A percentile compares a stretch with the other conserved stretches of the same genome.
These are phyloP conservation scores for Drosophila bocki DNA, from an alignment of 1,140 invertebrate genomes.

Conservation along the genomic window DNA sequence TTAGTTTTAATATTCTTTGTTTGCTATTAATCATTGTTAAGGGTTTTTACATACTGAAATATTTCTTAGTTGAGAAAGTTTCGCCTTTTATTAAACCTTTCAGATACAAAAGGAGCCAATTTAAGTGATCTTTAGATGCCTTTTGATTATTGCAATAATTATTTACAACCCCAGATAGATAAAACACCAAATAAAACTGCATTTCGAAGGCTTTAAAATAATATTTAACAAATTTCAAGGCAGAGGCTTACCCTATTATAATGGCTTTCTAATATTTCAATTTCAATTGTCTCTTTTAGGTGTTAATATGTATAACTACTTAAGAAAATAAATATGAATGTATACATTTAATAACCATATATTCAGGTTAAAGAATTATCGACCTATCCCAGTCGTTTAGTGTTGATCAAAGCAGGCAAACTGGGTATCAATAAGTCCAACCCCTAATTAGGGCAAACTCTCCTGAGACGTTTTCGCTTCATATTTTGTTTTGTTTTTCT, in stretches of 20 bases:
- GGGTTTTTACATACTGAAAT: background rate
- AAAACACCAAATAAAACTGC: background rate
- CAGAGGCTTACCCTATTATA: background rate
- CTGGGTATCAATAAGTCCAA: conserved; percentile 39
- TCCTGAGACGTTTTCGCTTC: conserved; percentile 24
- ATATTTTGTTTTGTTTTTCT: conserved; percentile 10
- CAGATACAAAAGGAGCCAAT: background rate
- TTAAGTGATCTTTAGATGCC: background rate
- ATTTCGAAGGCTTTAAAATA: background rate
- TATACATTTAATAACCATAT: background rate
- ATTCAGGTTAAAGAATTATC: background rate
- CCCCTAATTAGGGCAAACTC: conserved; percentile 34
- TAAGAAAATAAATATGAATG: background rate
- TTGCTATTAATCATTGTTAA: too few species aligned
- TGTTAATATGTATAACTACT: too few species aligned
- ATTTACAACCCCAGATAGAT: background rate
- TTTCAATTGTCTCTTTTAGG: too few species aligned
- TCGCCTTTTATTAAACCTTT: background rate
- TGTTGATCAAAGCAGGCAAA: conserved; percentile 1
- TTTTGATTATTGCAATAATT: background rate
- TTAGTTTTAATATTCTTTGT: background rate
- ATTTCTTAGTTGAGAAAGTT: background rate
- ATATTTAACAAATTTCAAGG: background rate
- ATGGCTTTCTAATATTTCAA: background rate
- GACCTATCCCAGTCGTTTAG: background rate